phyloP scores from a whole-genome alignment of 2,888 invertebrate species.

The Elaeidobius kamerunicus region DNA sequence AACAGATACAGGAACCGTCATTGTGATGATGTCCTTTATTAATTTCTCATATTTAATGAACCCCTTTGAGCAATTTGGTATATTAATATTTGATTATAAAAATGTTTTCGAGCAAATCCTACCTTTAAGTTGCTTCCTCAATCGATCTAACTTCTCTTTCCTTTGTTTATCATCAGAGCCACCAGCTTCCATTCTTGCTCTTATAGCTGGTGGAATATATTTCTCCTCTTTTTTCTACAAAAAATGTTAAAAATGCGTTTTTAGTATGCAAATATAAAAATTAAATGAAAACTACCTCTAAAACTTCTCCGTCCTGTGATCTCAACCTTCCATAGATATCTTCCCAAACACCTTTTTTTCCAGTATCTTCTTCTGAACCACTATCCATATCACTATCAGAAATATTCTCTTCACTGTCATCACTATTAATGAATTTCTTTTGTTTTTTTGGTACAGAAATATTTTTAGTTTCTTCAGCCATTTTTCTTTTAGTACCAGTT shows the following conservation, averaged over 20 bases:
- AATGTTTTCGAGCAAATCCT: slow-evolving; percentile 33
- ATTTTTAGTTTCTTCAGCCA: neutral
- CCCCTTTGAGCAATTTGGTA: too few species aligned
- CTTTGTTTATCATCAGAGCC: slow-evolving; percentile 49
- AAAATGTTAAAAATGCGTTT: neutral
- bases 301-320: slow-evolving; percentile 75
- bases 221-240: slow-evolving; percentile 44
- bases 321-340: slow-evolving; percentile 92
- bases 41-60: too few species aligned
- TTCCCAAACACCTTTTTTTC: slow-evolving; percentile 60
- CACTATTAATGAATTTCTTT: slow-evolving; percentile 3
- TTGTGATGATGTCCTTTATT: too few species aligned
- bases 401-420: slow-evolving; percentile 31
- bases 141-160: slow-evolving; percentile 58
- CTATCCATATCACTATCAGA: slow-evolving; percentile 29
- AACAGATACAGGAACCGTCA: too few species aligned
- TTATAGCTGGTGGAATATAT: slow-evolving; percentile 81
- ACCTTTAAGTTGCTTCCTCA: slow-evolving; percentile 85
- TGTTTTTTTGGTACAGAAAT: slow-evolving; percentile 8
- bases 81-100: too few species aligned
- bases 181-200: slow-evolving; percentile 53
- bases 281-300: slow-evolving; percentile 53
- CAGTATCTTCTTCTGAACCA: slow-evolving; percentile 1
- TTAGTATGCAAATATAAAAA: neutral
- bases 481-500: neutral